Percentiles rank a stretch among this genome's conserved stretches.
Evolutionary conservation across 2,113 vertebrate species (phyloP).

Genomic region (Galeopterus variegatus): DNA sequence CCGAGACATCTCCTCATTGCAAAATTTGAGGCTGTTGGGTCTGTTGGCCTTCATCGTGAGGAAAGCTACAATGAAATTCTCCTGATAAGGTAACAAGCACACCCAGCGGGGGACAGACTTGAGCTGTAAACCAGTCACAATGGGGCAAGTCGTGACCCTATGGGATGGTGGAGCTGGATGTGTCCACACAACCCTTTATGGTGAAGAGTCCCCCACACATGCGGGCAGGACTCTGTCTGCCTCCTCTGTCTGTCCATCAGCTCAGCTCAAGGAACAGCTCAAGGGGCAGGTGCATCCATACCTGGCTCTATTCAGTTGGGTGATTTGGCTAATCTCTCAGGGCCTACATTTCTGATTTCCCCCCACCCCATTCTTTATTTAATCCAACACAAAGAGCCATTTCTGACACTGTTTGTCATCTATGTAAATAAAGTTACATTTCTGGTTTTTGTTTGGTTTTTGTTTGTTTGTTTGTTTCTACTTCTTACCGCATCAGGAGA

Average conservation of each 20-base stretch:
- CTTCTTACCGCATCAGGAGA: not conserved
- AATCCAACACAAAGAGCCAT: not conserved
- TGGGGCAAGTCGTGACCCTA: not conserved
- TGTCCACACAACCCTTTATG: not conserved
- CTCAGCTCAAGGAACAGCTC: not conserved
- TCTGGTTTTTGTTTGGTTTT: not conserved
- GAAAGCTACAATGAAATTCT: not conserved
- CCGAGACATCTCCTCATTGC: not conserved
- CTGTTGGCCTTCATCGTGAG: not conserved
- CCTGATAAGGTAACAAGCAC: not conserved
- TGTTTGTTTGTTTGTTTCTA: not conserved
- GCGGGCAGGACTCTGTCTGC: not conserved
- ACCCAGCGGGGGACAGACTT: not conserved
- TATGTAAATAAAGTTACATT: not conserved
- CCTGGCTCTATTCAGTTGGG: not conserved
- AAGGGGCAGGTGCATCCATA: too few relatives aligned
- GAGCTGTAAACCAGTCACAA: not conserved
- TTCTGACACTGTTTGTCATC: not conserved
- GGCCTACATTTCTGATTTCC: not conserved
- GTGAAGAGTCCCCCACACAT: rapidly evolving
- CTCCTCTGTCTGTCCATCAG: not conserved
- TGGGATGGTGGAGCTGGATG: not conserved
- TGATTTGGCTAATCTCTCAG: not conserved
- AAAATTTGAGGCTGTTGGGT: not conserved
- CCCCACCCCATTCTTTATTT: not conserved